Evolutionary conservation across 2,113 vertebrate genomes (phyloP).

Genomic region (Protobothrops mucrosquamatus): DNA sequence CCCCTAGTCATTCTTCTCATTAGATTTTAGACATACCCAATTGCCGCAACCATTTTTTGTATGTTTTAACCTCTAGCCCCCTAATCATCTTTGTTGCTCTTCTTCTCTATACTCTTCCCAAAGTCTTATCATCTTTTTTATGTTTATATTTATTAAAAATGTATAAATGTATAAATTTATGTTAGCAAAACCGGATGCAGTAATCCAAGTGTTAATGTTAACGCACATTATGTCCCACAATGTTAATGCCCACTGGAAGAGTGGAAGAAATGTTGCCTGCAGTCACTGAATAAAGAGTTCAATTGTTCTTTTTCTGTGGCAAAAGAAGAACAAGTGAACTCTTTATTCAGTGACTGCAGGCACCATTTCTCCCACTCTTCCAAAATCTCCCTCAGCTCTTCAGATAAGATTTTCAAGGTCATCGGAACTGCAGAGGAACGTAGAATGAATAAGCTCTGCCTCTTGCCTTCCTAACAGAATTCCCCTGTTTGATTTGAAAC

Average conservation of each 20-base stretch:
- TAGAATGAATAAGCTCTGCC: not conserved
- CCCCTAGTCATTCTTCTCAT: no score
- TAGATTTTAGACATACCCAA: no score
- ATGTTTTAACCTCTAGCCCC: no score
- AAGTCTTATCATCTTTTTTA: no score
- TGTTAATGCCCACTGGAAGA: not conserved
- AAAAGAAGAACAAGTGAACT: not conserved
- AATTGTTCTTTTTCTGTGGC: not conserved
- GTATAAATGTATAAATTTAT: no score
- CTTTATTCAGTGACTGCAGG: not conserved
- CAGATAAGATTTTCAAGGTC: not conserved
- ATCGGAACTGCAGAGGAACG: not conserved
- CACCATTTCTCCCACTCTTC: not conserved
- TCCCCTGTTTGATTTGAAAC: not conserved
- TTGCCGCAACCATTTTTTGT: no score
- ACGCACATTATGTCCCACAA: not conserved
- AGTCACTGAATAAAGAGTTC: not conserved
- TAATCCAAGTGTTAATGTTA: not conserved
- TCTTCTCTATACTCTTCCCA: no score
- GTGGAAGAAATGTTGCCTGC: not conserved
- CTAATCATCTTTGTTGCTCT: no score
- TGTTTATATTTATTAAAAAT: no score
- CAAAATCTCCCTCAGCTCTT: not conserved
- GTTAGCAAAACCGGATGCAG: no score
- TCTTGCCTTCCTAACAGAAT: not conserved